These are phyloP conservation scores for Zaprionus africanus DNA, from an alignment of 1,140 invertebrate species.

Conservation along the genomic window DNA sequence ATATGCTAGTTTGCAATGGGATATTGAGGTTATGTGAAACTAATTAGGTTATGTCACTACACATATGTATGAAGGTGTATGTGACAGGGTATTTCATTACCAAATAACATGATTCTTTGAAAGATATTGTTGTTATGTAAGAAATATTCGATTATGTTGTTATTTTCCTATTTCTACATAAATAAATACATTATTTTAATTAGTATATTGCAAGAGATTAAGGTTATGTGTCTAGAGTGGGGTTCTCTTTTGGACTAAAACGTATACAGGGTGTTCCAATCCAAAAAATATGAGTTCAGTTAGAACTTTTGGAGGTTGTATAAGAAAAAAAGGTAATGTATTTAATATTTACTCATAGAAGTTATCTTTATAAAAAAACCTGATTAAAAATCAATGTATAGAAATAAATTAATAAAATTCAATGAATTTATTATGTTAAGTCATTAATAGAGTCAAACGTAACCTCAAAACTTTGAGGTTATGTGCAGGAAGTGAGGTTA, in stretches of 20 bases:
- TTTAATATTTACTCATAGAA: no score
- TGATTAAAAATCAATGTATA: no score
- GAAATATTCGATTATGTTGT: no score
- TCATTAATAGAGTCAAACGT: neutral
- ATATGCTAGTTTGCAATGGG: neutral
- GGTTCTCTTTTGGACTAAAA: no score
- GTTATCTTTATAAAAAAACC: no score
- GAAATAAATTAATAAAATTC: neutral
- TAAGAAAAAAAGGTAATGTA: no score
- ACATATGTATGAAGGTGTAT: no score
- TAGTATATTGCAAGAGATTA: neutral
- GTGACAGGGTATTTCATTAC: no score
- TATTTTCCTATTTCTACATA: neutral
- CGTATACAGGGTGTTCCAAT: neutral
- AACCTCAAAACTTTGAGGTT: no score
- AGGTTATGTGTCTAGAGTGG: neutral
- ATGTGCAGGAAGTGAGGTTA: neutral
- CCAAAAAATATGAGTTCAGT: neutral
- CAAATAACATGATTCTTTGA: no score
- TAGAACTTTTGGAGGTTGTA: neutral
- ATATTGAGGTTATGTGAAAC: neutral
- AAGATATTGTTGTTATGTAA: neutral
- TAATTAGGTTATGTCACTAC: no score
- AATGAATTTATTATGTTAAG: neutral
- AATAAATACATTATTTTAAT: neutral